Percentiles rank a stretch among this genome's conserved stretches.
phyloP scores from a whole-genome alignment of 2,888 invertebrate species.

The Polydrusus cervinus region DNA sequence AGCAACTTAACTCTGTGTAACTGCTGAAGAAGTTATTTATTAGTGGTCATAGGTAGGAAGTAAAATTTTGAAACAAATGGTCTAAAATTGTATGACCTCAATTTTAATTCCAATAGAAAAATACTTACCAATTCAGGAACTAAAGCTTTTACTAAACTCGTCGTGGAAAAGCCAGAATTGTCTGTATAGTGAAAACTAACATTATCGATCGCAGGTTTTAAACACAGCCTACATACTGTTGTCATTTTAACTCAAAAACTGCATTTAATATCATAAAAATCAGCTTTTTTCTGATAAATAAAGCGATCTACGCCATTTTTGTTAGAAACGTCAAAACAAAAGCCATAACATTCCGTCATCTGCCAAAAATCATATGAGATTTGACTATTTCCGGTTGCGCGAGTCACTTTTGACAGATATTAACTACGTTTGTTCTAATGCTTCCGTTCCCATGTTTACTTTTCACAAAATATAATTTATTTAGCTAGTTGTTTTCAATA shows the following conservation, averaged over 20 bases:
- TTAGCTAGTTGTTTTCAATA: background rate
- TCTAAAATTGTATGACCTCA: too few relatives aligned
- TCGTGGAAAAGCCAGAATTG: background rate
- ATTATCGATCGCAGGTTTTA: background rate
- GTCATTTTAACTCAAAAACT: background rate
- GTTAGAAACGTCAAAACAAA: constrained; percentile 15
- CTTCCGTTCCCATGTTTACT: background rate
- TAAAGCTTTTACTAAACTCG: constrained; percentile 26
- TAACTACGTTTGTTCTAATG: background rate
- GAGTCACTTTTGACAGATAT: background rate
- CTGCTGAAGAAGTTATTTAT: too few relatives aligned
- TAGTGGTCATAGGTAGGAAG: too few relatives aligned
- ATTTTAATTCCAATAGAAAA: background rate
- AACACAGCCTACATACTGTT: background rate
- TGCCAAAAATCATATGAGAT: background rate
- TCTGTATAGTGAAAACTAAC: background rate
- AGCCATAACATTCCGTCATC: background rate
- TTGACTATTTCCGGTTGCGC: constrained; percentile 19
- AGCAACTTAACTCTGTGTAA: too few relatives aligned
- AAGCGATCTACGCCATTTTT: background rate
- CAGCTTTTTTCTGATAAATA: background rate
- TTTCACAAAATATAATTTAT: background rate
- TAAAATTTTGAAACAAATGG: too few relatives aligned
- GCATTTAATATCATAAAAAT: background rate
- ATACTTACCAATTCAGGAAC: constrained; percentile 41